Evolutionary conservation across 2,888 invertebrate species (phyloP).

Genomic region (Antheraea assamensis): DNA sequence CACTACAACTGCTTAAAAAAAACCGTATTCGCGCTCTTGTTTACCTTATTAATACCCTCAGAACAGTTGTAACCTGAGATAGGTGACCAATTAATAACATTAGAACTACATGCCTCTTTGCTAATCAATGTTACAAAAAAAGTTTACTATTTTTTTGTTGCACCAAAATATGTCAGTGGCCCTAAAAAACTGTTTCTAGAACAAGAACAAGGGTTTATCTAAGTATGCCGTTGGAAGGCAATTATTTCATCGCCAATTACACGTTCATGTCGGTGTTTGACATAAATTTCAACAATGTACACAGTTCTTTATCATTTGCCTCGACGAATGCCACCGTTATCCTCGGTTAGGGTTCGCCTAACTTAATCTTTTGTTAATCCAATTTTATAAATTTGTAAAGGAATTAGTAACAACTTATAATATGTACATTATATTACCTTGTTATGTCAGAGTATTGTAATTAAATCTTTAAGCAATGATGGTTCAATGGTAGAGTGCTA

Average conservation of each 20-base stretch:
- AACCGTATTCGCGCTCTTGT: no score
- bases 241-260: background rate
- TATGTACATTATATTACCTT: background rate
- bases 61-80: no score
- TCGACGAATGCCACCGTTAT: constrained; percentile 54
- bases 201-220: constrained; percentile 2
- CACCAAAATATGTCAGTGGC: background rate
- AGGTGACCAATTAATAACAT: no score
- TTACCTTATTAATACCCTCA: no score
- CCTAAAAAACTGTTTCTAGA: background rate
- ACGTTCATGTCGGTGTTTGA: constrained; percentile 28
- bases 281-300: constrained; percentile 35
- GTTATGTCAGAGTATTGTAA: no score
- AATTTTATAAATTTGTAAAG: background rate
- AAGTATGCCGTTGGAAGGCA: background rate
- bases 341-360: constrained; percentile 47
- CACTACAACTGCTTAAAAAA: no score
- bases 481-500: no score
- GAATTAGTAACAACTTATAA: background rate
- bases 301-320: constrained; percentile 37
- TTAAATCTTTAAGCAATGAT: no score
- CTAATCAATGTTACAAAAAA: no score
- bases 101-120: no score
- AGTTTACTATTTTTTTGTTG: background rate
- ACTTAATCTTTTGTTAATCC: constrained; percentile 15